A percentile compares a stretch with the other conserved stretches of the same genome.
phyloP scores from a whole-genome alignment of 1,140 invertebrate species.

The Calycopis cecrops region DNA sequence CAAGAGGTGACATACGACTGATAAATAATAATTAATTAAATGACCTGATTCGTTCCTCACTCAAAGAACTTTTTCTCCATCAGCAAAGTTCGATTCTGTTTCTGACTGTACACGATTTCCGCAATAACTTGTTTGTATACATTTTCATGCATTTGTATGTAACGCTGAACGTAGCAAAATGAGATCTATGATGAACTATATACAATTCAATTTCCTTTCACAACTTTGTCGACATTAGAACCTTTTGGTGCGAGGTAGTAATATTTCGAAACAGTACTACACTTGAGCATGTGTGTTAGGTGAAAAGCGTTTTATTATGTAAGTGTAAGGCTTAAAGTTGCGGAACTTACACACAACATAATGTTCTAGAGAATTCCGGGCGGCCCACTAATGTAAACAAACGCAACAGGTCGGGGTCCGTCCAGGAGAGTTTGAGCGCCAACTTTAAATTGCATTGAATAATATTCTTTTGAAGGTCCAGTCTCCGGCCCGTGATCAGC shows the following conservation, averaged over 20 bases:
- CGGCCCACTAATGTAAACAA: conserved; percentile 27
- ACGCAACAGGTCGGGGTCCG: conserved; percentile 30
- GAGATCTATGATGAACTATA: background rate
- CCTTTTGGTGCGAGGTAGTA: background rate
- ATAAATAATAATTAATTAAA: too few relatives aligned
- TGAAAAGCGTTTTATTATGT: background rate
- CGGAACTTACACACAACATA: conserved; percentile 7
- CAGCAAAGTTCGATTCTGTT: background rate
- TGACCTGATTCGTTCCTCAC: too few relatives aligned
- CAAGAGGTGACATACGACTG: too few relatives aligned
- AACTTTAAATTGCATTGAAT: too few relatives aligned
- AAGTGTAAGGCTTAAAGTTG: background rate
- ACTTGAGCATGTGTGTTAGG: background rate
- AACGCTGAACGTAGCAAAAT: background rate
- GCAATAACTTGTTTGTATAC: background rate
- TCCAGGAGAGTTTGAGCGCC: too few relatives aligned
- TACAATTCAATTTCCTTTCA: background rate
- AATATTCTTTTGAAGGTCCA: too few relatives aligned
- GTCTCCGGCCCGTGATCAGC: too few relatives aligned
- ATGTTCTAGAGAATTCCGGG: conserved; percentile 29
- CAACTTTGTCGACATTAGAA: background rate
- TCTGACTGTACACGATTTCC: conserved; percentile 8
- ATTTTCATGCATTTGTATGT: background rate
- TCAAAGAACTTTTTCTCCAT: too few relatives aligned
- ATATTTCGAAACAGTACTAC: conserved; percentile 6